A percentile compares a stretch with the other conserved stretches of the same genome.
phyloP scores from a whole-genome alignment of 1,140 invertebrate genomes.

The Reticulitermes speratus region DNA sequence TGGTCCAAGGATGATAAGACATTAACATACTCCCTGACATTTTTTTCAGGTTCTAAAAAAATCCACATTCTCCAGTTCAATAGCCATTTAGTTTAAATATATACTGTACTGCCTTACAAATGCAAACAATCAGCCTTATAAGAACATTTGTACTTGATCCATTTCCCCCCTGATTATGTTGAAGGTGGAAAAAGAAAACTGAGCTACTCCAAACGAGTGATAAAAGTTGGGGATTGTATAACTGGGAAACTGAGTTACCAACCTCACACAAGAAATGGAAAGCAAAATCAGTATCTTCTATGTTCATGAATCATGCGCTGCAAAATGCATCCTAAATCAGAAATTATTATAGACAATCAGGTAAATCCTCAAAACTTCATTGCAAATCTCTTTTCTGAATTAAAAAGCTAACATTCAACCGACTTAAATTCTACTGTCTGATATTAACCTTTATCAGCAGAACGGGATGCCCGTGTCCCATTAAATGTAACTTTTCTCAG shows the following conservation, averaged over 20 bases:
- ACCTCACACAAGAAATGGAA: not conserved
- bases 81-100: not conserved
- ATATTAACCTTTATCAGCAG: no score
- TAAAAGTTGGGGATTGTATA: no score
- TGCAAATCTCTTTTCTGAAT: no score
- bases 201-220: not conserved
- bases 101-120: no score
- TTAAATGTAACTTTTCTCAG: no score
- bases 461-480: no score
- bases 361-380: no score
- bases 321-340: no score
- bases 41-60: no score
- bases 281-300: not conserved
- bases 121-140: constrained; percentile 10
- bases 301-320: not conserved
- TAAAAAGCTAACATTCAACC: no score
- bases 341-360: no score
- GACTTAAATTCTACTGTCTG: no score
- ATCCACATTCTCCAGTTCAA: not conserved
- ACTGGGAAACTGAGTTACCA: not conserved
- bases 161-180: not conserved
- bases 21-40: not conserved
- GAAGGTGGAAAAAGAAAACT: not conserved
- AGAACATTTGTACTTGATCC: constrained; percentile 18
- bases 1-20: not conserved